These are phyloP conservation scores for Leptodactylus fallax DNA, from an alignment of 2,797 vertebrate species.

Conservation along the genomic window DNA sequence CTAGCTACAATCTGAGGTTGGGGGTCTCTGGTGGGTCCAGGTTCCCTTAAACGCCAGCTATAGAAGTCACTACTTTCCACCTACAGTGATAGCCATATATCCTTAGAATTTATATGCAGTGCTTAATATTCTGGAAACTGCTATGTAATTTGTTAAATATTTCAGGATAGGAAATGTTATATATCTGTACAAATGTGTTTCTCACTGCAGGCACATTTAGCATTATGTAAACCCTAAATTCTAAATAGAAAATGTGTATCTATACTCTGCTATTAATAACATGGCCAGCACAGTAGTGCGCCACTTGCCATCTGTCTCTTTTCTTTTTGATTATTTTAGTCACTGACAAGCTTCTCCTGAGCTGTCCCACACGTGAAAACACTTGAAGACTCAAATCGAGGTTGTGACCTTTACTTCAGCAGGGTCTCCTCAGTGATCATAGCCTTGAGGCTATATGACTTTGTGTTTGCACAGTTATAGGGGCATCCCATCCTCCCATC, in stretches of 20 bases:
- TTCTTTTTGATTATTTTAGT: conserved; percentile 49
- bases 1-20: no score
- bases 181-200: neutral
- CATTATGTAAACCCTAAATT: neutral
- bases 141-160: neutral
- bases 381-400: conserved; percentile 47
- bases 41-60: neutral
- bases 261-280: conserved; percentile 25
- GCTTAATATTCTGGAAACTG: neutral
- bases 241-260: conserved; percentile 6
- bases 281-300: conserved; percentile 27
- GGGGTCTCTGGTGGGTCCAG: no score
- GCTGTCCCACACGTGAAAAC: conserved; percentile 55
- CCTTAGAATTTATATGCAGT: neutral
- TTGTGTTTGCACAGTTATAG: conserved; percentile 9
- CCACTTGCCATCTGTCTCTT: conserved; percentile 34
- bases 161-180: neutral
- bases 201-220: neutral
- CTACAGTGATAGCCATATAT: neutral
- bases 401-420: conserved; percentile 47
- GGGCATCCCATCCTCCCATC: conserved; percentile 14
- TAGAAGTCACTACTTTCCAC: neutral
- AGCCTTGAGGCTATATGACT: conserved; percentile 51
- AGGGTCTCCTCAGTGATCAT: conserved; percentile 34
- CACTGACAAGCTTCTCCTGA: conserved; percentile 40